A percentile compares a stretch with the other conserved stretches of the same genome.
These are phyloP conservation scores for Lydus trimaculatus DNA, from an alignment of 2,888 invertebrate genomes.

Conservation along the genomic window DNA sequence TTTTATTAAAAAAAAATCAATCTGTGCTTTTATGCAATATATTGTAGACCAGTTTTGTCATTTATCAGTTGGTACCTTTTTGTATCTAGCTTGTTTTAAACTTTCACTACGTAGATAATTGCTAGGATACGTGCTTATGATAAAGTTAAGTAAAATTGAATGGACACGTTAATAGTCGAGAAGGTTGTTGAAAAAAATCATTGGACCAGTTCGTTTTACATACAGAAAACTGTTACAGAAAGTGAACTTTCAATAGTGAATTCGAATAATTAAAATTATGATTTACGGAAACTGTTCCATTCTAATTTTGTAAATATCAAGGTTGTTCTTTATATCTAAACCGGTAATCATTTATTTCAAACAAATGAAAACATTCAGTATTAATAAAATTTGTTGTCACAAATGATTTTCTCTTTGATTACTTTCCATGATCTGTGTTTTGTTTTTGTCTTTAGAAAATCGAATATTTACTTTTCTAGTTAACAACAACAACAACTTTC, in stretches of 20 bases:
- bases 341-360: not conserved
- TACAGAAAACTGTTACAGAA: not conserved
- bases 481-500: not conserved
- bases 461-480: not conserved
- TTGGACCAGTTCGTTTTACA: too few species aligned
- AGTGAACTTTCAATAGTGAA: too few species aligned
- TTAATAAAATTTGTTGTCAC: too few species aligned
- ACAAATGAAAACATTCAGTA: conserved; percentile 9
- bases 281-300: not conserved
- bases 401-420: conserved; percentile 22
- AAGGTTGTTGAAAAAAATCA: not conserved
- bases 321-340: conserved; percentile 14
- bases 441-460: conserved; percentile 26
- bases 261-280: not conserved
- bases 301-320: conserved; percentile 16
- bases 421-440: conserved; percentile 46
- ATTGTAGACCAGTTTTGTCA: not conserved
- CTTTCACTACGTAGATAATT: not conserved
- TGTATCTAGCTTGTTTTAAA: not conserved
- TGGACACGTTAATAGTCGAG: not conserved
- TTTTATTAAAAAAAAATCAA: not conserved
- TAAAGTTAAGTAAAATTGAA: not conserved
- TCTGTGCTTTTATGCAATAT: not conserved
- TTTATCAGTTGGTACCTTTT: not conserved
- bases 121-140: conserved; percentile 1